phyloP scores from a whole-genome alignment of 2,113 vertebrate genomes.

The Corythaixoides concolor region DNA sequence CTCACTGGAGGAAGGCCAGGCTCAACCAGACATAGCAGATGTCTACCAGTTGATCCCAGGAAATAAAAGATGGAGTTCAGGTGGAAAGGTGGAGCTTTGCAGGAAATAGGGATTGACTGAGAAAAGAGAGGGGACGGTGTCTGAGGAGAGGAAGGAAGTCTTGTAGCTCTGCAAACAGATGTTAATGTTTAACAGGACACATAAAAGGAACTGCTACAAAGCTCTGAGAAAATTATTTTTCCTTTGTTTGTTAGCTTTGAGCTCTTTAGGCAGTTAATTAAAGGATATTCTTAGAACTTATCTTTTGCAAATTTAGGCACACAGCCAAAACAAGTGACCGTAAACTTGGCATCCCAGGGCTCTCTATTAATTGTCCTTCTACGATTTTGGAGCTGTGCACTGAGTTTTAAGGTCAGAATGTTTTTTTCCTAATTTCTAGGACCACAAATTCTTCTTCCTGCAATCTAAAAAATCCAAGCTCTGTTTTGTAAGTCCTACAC shows the following conservation, averaged over 20 bases:
- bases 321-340: background rate
- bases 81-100: background rate
- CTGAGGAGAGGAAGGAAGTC: background rate
- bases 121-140: accelerated
- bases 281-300: background rate
- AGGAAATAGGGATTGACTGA: background rate
- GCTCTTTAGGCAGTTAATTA: constrained; percentile 32
- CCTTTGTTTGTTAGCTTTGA: constrained; percentile 1
- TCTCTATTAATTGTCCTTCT: background rate
- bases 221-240: background rate
- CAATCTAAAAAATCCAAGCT: background rate
- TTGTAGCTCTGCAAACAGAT: background rate
- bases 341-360: background rate
- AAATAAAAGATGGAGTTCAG: background rate
- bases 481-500: background rate
- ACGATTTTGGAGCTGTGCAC: background rate
- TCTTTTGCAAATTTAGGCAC: background rate
- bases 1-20: background rate
- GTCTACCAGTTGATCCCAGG: background rate
- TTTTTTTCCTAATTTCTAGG: background rate
- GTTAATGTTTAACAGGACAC: background rate
- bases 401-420: background rate
- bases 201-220: background rate
- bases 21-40: background rate
- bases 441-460: background rate